Evolutionary conservation across 2,888 invertebrate species (phyloP).

Genomic region (Tanypteryx hageni): DNA sequence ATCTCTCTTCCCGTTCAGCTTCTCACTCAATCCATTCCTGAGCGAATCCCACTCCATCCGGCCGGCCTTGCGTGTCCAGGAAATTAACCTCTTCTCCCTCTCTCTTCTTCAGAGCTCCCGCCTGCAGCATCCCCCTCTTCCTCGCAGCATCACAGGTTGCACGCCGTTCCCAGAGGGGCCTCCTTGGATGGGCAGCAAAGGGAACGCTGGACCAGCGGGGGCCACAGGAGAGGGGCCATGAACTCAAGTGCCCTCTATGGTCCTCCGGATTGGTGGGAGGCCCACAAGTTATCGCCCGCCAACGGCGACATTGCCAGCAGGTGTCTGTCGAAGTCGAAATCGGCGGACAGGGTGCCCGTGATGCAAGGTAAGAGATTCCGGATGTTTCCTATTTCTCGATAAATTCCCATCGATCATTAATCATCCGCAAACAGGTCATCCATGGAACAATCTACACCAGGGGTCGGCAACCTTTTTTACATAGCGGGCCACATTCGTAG

Average conservation of each 20-base stretch:
- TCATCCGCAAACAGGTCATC: too few relatives aligned
- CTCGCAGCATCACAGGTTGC: neutral
- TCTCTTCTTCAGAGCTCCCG: conserved; percentile 24
- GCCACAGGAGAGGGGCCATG: conserved; percentile 49
- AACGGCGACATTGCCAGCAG: conserved; percentile 43
- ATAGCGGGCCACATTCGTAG: too few relatives aligned
- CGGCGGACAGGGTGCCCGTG: conserved; percentile 52
- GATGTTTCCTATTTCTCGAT: too few relatives aligned
- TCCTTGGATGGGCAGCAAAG: conserved; percentile 52
- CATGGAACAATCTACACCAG: too few relatives aligned
- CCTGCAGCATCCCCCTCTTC: neutral
- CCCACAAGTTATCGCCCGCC: conserved; percentile 33
- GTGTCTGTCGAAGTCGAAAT: conserved; percentile 55
- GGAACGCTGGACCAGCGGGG: conserved; percentile 55
- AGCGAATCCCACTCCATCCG: too few relatives aligned
- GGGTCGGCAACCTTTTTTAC: too few relatives aligned
- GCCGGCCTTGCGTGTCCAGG: neutral
- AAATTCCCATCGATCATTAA: too few relatives aligned
- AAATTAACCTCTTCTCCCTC: neutral
- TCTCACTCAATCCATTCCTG: too few relatives aligned
- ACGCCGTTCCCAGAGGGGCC: conserved; percentile 37
- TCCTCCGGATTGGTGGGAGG: conserved; percentile 56
- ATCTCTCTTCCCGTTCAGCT: too few relatives aligned
- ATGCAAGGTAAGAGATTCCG: conserved; percentile 33
- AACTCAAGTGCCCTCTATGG: conserved; percentile 54